Evolutionary conservation across 2,797 vertebrate species (phyloP), one percentile per base, ranked within the genome.

Genomic region (Lepilemur septentrionalis): DNA sequence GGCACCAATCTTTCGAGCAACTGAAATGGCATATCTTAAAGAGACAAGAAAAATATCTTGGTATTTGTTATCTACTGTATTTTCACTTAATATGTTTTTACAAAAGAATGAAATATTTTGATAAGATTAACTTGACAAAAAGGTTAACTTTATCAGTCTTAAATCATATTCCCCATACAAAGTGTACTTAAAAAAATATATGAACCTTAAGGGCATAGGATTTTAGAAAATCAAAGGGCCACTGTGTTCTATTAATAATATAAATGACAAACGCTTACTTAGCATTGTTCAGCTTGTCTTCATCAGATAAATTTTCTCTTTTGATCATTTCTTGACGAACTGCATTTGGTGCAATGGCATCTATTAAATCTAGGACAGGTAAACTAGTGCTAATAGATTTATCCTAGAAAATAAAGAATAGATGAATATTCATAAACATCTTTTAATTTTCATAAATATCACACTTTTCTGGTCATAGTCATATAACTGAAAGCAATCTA

Each of bases 1-100:
- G 92, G 99, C 99, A 84, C 99, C 99, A 0, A 99, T 99, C 98
- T 99, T 99, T 93, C 99, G 99, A 94, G 99, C 99, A 98, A 99
- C 98, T 65, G 99, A 99, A 98, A 99, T 99, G 7, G 99, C 99
- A 7, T 99, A 99, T 98, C 99, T 99, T 98, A 14, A 94, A 98
- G 97, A 95, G 95, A 98, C 14, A 98, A 97, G 63, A 95, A 94
- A 95, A 94, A 90, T 72, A 98, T 73, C 63, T 43, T 97, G 75
- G 57, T 63, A 89, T 63, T 86, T 97, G 43, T 41, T 69, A 63
- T 38, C 50, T 89, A 46, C 2, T 65, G 23, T 32, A 89, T 63
- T 90, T 91, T 87, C 43, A 83, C 23, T 95, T 95, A 93, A 70
- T 32, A 78, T 28, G 91, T 81, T 87, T 92, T 85, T 96, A 75